Conservation (phyloP, 2,113 vertebrate genomes). For the Calyptommatus sinebrachiatus region DNA sequence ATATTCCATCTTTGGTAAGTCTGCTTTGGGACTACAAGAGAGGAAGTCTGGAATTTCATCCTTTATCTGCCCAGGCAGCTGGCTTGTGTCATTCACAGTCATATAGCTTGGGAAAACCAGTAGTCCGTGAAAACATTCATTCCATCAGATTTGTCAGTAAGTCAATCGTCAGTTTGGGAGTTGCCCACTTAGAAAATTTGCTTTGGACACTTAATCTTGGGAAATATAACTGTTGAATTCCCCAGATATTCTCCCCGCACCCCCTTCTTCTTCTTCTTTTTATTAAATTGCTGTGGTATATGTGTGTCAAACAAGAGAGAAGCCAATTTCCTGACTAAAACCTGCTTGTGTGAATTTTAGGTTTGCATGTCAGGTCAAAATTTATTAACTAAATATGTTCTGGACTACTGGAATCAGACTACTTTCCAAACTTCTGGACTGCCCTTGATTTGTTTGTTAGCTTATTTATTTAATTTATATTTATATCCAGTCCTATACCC, state of each 20-base stretch:
- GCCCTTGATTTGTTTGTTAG: neutral
- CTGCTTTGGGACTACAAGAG: constrained; percentile 1
- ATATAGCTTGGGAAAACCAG: neutral
- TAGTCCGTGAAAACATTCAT: neutral
- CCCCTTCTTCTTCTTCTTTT: neutral
- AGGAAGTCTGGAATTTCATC: constrained; percentile 32
- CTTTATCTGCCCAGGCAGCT: constrained; percentile 8
- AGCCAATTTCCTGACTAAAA: neutral
- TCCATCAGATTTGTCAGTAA: neutral
- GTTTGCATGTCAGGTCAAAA: neutral
- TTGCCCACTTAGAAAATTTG: neutral
- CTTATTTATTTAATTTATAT: neutral
- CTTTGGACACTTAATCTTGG: neutral
- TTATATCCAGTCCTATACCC: neutral
- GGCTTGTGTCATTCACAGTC: constrained; percentile 3
- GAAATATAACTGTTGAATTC: neutral
- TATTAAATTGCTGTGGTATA: neutral
- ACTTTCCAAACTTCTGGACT: neutral
- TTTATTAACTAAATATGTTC: neutral
- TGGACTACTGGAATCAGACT: no score
- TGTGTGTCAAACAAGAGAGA: neutral
- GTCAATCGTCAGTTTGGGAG: neutral
- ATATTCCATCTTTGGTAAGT: constrained; percentile 2
- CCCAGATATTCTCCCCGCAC: neutral
- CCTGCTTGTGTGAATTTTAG: neutral